These are phyloP conservation scores for Achroia grisella DNA, from an alignment of 1,140 invertebrate species.

Conservation along the genomic window DNA sequence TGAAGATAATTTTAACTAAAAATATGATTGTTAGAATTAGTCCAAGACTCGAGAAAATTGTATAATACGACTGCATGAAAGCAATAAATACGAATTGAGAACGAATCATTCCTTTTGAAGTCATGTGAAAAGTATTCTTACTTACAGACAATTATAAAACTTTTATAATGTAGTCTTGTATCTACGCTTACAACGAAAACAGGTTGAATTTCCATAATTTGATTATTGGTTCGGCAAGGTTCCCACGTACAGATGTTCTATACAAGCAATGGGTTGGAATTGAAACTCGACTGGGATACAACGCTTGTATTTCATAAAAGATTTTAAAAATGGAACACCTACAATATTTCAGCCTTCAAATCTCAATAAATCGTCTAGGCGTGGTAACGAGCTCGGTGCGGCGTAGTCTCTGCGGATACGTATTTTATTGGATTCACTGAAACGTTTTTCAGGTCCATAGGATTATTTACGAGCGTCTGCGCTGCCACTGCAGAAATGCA, in stretches of 20 bases:
- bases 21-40: too few species aligned
- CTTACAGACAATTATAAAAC: too few species aligned
- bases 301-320: constrained; percentile 54
- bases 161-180: too few species aligned
- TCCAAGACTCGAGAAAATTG: too few species aligned
- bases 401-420: constrained; percentile 71
- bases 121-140: too few species aligned
- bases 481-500: constrained; percentile 62
- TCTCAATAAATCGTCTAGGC: constrained; percentile 73
- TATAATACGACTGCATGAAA: too few species aligned
- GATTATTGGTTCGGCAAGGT: too few species aligned
- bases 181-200: too few species aligned
- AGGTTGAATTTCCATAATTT: too few species aligned
- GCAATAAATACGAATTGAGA: too few species aligned
- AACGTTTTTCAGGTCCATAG: constrained; percentile 71
- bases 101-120: too few species aligned
- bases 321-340: constrained; percentile 68
- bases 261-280: constrained; percentile 3
- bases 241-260: neutral
- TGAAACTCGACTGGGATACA: constrained; percentile 6
- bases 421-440: constrained; percentile 73
- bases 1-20: too few species aligned
- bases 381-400: constrained; percentile 71
- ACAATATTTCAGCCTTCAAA: constrained; percentile 72
- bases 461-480: constrained; percentile 72